phyloP scores from a whole-genome alignment of 2,797 vertebrate genomes.

The Bryconaethiops microstoma region DNA sequence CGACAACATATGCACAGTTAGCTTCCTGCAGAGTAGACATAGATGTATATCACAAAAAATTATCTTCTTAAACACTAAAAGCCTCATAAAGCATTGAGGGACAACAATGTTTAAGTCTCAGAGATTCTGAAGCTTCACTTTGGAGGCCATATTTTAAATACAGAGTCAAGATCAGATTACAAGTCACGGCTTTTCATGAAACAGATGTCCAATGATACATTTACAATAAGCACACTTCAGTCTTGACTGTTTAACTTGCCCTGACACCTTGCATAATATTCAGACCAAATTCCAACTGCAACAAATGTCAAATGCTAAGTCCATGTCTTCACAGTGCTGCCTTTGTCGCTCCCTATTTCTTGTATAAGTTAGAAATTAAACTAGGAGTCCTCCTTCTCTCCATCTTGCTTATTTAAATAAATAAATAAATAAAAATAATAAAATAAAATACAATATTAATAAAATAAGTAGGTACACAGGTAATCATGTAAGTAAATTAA shows the following conservation, averaged over 20 bases:
- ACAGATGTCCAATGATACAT: not conserved
- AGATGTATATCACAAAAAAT: not conserved
- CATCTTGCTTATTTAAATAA: not conserved
- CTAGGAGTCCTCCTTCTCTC: not conserved
- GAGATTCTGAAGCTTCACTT: not conserved
- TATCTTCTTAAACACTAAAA: not conserved
- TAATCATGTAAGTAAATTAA: no score
- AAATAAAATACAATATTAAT: not conserved
- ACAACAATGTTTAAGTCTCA: not conserved
- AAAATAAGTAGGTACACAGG: no score
- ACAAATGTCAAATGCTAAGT: not conserved
- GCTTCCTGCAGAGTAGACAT: conserved; percentile 76
- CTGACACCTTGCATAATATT: not conserved
- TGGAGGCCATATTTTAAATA: not conserved
- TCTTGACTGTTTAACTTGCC: not conserved
- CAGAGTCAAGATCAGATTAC: not conserved
- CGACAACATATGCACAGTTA: conserved; percentile 86
- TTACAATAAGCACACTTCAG: not conserved
- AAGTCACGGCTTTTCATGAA: not conserved
- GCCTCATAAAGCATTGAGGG: not conserved
- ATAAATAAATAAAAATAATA: not conserved
- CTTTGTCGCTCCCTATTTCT: not conserved
- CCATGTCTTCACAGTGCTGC: not conserved
- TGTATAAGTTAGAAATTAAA: not conserved
- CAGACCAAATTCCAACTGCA: not conserved